phyloP scores from a whole-genome alignment of 1,140 invertebrate genomes.

The Sipha flava region DNA sequence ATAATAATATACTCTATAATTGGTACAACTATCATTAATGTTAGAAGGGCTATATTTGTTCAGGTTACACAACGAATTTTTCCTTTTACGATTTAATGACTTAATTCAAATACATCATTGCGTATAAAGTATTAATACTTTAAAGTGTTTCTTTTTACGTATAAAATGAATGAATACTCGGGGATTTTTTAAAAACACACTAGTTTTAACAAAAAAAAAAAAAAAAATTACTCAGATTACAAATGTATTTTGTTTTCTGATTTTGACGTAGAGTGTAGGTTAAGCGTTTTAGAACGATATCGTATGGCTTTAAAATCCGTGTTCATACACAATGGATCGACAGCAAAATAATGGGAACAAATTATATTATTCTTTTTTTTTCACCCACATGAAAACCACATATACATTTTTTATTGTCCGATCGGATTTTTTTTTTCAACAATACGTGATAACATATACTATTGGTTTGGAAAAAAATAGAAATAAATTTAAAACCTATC shows the following conservation, averaged over 20 bases:
- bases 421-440: not conserved
- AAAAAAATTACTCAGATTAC: not conserved
- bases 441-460: constrained; percentile 3
- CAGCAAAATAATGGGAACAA: constrained; percentile 22
- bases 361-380: constrained; percentile 4
- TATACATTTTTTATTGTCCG: not conserved
- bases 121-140: too few relatives aligned
- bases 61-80: too few relatives aligned
- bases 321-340: constrained; percentile 19
- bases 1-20: too few relatives aligned
- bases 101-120: too few relatives aligned
- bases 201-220: not conserved
- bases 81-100: too few relatives aligned
- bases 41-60: too few relatives aligned
- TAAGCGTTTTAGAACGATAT: constrained; percentile 14
- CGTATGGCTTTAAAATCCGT: constrained; percentile 12
- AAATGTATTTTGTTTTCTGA: not conserved
- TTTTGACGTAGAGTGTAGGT: not conserved
- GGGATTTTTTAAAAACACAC: not conserved
- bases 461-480: not conserved
- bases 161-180: not conserved
- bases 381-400: constrained; percentile 4
- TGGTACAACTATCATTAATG: too few relatives aligned
- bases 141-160: not conserved
- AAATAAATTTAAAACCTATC: not conserved